Evolutionary conservation across 1,140 invertebrate species (phyloP).

Genomic region (Drosophila ogumai): DNA sequence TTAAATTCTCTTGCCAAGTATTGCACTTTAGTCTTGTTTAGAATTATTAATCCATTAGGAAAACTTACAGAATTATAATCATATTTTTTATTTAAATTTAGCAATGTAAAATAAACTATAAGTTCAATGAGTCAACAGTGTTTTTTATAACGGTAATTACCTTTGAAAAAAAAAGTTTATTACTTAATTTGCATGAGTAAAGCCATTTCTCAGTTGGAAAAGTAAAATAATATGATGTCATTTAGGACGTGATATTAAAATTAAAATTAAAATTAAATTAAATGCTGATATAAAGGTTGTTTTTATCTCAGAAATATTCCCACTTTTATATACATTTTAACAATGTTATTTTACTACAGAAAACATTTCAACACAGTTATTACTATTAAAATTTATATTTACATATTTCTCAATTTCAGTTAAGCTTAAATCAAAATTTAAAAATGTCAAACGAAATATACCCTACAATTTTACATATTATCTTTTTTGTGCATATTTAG

Average conservation of each 20-base stretch:
- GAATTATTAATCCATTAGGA: background rate
- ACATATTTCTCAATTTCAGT: background rate
- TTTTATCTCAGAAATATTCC: background rate
- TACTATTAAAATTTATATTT: background rate
- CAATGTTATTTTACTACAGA: background rate
- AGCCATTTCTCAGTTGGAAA: background rate
- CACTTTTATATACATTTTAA: no score
- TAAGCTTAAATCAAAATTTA: background rate
- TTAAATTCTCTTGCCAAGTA: background rate
- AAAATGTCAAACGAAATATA: background rate
- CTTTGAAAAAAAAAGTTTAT: background rate
- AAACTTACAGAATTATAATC: background rate
- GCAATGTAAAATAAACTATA: background rate
- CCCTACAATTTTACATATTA: background rate
- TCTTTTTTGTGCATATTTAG: background rate
- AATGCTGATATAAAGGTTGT: background rate
- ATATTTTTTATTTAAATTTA: background rate
- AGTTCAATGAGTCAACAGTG: background rate
- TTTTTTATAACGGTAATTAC: background rate
- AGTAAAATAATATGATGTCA: background rate
- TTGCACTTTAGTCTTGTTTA: background rate
- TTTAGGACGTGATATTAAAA: slow-evolving; percentile 1
- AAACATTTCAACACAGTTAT: background rate
- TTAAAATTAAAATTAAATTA: background rate
- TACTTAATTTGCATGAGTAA: background rate